phyloP scores from a whole-genome alignment of 1,140 invertebrate genomes.

The Zaprionus gabonicus region DNA sequence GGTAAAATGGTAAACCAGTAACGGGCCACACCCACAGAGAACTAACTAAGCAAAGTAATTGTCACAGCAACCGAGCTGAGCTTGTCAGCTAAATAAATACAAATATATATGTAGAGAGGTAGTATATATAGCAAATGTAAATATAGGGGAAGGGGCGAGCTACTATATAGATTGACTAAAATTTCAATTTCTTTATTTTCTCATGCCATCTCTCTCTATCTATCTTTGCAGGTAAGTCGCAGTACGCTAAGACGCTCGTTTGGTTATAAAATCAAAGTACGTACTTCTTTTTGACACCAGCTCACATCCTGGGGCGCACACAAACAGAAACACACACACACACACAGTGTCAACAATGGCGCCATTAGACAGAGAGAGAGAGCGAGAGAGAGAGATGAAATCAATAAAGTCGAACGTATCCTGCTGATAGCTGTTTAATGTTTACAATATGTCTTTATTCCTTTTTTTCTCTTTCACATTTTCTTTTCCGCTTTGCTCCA shows the following conservation, averaged over 20 bases:
- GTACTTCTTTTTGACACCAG: constrained; percentile 64
- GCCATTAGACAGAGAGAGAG: constrained; percentile 38
- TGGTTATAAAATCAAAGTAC: constrained; percentile 81
- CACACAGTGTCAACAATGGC: constrained; percentile 38
- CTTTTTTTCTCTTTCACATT: constrained; percentile 24
- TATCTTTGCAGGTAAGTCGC: constrained; percentile 66
- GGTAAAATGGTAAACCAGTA: constrained; percentile 6
- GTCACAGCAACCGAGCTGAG: constrained; percentile 68
- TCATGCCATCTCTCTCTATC: constrained; percentile 30
- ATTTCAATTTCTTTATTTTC: constrained; percentile 71
- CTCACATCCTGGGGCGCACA: constrained; percentile 12
- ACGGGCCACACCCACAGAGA: constrained; percentile 37
- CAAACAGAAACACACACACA: constrained; percentile 22
- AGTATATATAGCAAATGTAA: not conserved
- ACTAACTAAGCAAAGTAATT: constrained; percentile 61
- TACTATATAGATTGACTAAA: constrained; percentile 61
- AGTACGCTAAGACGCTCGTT: constrained; percentile 48
- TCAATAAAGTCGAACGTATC: constrained; percentile 80
- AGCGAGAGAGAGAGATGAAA: constrained; percentile 55
- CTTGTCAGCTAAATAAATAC: constrained; percentile 74
- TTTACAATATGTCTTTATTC: constrained; percentile 82
- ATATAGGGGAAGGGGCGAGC: not conserved
- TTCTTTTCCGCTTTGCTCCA: not conserved
- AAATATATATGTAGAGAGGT: constrained; percentile 26
- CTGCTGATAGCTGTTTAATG: constrained; percentile 81